These are phyloP conservation scores for Piprites chloris DNA, from an alignment of 2,113 vertebrate genomes.

Conservation along the genomic window DNA sequence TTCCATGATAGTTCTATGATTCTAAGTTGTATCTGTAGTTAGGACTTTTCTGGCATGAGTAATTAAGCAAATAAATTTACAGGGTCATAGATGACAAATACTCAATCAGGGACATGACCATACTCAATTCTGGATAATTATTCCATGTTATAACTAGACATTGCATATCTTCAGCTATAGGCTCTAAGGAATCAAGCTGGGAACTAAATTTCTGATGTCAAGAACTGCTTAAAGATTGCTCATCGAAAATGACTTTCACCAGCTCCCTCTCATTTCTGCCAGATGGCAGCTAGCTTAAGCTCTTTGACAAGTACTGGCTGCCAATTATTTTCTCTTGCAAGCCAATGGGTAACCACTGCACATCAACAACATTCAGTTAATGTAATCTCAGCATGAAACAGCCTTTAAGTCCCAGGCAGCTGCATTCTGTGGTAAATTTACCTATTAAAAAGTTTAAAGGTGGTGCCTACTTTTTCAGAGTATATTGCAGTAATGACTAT, in stretches of 20 bases:
- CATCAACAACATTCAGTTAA: not conserved
- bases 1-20: not conserved
- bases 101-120: not conserved
- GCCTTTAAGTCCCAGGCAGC: not conserved
- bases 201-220: constrained; percentile 11
- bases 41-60: not conserved
- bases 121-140: not conserved
- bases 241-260: constrained; percentile 5
- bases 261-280: constrained; percentile 3
- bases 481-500: not conserved
- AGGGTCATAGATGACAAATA: not conserved
- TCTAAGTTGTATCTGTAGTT: not conserved
- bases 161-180: not conserved
- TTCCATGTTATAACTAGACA: not conserved
- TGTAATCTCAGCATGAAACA: not conserved
- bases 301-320: not conserved
- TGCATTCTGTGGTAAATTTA: not conserved
- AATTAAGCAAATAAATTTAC: not conserved
- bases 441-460: not conserved
- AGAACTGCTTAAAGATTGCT: not conserved
- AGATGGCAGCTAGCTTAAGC: constrained; percentile 4
- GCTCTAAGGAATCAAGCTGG: not conserved
- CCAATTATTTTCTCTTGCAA: not conserved
- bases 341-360: not conserved
- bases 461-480: not conserved